Percentiles rank a stretch among this genome's conserved stretches.
These are phyloP conservation scores for Camptogramma bilineatum DNA, from an alignment of 2,888 invertebrate species.

Conservation along the genomic window DNA sequence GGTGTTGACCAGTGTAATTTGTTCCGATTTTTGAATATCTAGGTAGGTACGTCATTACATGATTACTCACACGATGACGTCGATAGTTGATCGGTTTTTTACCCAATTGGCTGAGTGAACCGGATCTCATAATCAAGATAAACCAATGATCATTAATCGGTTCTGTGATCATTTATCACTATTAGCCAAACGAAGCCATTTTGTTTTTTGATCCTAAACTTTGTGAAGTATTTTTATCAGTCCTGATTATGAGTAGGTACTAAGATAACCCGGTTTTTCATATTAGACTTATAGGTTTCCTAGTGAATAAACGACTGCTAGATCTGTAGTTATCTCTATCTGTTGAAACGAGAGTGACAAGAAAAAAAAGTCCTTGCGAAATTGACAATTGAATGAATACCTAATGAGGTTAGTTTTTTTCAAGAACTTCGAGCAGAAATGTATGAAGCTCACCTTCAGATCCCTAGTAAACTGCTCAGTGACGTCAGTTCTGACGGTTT, in stretches of 20 bases:
- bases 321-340: no score
- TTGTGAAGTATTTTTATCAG: background rate
- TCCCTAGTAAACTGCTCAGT: slow-evolving; percentile 95
- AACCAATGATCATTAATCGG: background rate
- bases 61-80: no score
- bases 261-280: no score
- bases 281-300: no score
- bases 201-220: background rate
- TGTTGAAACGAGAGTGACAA: background rate
- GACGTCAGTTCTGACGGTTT: slow-evolving; percentile 94
- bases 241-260: no score
- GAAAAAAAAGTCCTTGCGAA: background rate
- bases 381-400: no score
- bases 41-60: no score
- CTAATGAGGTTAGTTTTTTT: no score
- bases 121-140: background rate
- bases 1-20: no score
- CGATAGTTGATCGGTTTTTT: background rate
- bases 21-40: no score
- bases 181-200: background rate
- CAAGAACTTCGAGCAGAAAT: no score
- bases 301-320: no score
- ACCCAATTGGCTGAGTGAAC: background rate
- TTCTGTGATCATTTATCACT: background rate
- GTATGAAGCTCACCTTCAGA: slow-evolving; percentile 86